Conservation (phyloP, 2,797 vertebrate species). For the Anabacerthia variegaticeps region DNA sequence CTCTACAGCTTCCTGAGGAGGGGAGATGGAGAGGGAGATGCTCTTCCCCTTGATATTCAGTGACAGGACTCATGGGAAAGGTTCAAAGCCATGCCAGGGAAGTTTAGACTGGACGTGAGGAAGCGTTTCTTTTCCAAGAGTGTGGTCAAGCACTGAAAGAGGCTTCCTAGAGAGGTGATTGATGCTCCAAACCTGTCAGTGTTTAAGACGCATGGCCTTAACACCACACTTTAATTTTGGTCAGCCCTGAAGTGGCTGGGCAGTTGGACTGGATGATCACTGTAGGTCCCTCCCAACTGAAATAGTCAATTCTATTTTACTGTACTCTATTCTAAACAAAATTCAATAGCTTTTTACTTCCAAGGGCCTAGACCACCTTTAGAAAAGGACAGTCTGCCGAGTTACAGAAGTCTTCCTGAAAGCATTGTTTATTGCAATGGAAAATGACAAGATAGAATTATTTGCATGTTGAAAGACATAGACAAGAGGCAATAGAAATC, state of each 20-base stretch:
- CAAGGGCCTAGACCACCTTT: background rate
- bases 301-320: background rate
- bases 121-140: background rate
- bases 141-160: background rate
- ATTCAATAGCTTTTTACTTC: background rate
- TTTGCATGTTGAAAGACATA: background rate
- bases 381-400: background rate
- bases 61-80: background rate
- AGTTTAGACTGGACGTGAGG: background rate
- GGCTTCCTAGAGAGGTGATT: background rate
- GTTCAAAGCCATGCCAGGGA: background rate
- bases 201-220: background rate
- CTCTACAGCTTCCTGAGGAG: background rate
- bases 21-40: background rate
- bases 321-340: background rate
- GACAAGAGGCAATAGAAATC: background rate
- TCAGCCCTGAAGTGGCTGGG: background rate
- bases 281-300: background rate
- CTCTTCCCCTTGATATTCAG: background rate
- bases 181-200: background rate
- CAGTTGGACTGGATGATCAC: background rate
- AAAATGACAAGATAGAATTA: background rate
- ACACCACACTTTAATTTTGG: background rate
- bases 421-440: background rate
- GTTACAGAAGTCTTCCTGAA: background rate